Percentiles rank a stretch among this genome's conserved stretches.
Evolutionary conservation across 2,888 invertebrate genomes (phyloP).

Genomic region (Anthrax anthrax): DNA sequence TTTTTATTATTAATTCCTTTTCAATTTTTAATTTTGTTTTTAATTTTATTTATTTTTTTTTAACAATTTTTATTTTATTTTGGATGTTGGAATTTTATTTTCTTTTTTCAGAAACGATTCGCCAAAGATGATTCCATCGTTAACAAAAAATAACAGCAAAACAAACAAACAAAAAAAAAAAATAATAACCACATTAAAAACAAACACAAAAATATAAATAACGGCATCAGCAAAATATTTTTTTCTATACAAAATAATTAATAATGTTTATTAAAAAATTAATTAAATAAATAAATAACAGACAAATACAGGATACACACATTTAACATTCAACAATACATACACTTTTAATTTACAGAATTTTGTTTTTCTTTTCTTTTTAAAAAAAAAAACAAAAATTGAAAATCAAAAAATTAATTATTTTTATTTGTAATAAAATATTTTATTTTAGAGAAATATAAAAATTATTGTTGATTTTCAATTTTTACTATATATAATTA

Average conservation of each 20-base stretch:
- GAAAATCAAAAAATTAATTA: too few species aligned
- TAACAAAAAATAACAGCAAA: constrained; percentile 15
- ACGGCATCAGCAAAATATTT: too few species aligned
- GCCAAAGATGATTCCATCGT: constrained; percentile 29
- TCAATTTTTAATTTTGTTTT: neutral
- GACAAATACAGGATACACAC: neutral
- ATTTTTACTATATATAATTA: too few species aligned
- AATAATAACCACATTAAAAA: neutral
- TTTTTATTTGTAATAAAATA: too few species aligned
- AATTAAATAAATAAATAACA: neutral
- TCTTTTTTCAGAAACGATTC: constrained; percentile 39
- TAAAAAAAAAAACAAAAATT: too few species aligned
- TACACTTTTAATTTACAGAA: neutral
- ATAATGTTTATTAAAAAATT: neutral
- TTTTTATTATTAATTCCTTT: too few species aligned
- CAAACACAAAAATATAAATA: neutral
- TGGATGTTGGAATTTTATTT: constrained; percentile 3
- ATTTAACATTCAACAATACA: neutral
- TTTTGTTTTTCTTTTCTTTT: too few species aligned
- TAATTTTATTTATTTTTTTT: neutral
- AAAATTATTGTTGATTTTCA: too few species aligned
- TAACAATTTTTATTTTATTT: neutral
- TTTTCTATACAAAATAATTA: neutral
- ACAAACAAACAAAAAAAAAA: neutral
- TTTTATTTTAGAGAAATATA: too few species aligned